Base-by-base conservation (phyloP, 1,140 invertebrate genomes). In the Dufourea novaeangliae region DNA sequence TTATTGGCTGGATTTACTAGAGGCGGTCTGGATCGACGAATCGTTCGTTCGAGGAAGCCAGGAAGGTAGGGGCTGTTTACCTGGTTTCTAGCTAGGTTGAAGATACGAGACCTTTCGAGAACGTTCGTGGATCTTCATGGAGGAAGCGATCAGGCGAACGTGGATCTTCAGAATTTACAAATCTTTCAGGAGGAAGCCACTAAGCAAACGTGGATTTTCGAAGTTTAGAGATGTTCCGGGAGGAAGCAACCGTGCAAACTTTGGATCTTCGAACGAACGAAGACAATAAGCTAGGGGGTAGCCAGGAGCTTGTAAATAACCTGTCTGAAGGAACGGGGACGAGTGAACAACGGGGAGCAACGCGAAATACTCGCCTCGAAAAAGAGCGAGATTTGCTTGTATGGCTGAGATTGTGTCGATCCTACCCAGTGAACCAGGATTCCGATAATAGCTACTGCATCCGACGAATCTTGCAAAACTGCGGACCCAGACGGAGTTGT, bases 381-480 rank as follows among this genome's bases (percentile, higher is more conserved):
- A 29, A 29, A 10, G 20, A 14, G 32, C n/a, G n/a, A n/a, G n/a
- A n/a, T n/a, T 34, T 20, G 5, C 27, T 8, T 1, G 20, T 11
- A 32, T 3, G 34, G 11, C 3, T 8, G 59, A 52, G 44, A 73
- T 64, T 72, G 34, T 6, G 29, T n/a, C 17, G 41, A 37, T 50
- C 22, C 11, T 22, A 4, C 25, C 1, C n/a, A 7, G 8, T 11
- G 29, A 73, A 32, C 22, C 17, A 17, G 12, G 22, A 20, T 5
- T 66, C 50, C 27, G 14, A 74, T 74, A 63, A 63, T 29, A 29
- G 46, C 20, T n/a, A 46, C 46, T 1, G 46, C n/a, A 50, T n/a
- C 46, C 46, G 62, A 39, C 57, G 57, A 54, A 66, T 66, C 34
- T n/a, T 37, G 46, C 71, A 66, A 66, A 66, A 74, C 62, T 74